Evolutionary conservation across 2,113 vertebrate species (phyloP), one percentile per base, ranked within the genome.

Genomic region (Amblyornis subalaris): DNA sequence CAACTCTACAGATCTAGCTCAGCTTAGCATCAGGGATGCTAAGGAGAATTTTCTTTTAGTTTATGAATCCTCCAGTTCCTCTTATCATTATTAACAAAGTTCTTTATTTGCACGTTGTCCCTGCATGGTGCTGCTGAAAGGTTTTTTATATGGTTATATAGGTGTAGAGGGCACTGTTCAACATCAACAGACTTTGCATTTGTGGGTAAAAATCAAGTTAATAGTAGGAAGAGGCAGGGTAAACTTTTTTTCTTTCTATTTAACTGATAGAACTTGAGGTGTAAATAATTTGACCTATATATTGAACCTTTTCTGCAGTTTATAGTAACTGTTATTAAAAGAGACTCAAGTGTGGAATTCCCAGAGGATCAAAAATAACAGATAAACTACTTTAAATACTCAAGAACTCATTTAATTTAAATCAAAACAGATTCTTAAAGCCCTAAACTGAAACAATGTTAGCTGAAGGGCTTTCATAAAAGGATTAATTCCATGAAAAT

Each of bases 391-490:
- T 86, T 94, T 50, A 61, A 86, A 85, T 84, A 67, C 31, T 40
- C 60, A 58, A 81, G 12, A 86, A 51, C 22, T 60, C 16, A 26
- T 93, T 93, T 88, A 83, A 83, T 71, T 84, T 89, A 87, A 93
- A 92, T 88, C n/a, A 84, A 80, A 90, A 31, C 15, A 48, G 25
- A 53, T 72, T 89, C 45, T 74, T 91, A 85, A 91, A 87, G 29
- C n/a, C 26, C 80, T 85, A 75, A 82, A 78, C 45, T 42, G 36
- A 93, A 87, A 90, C 40, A 90, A 78, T 84, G 28, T 90, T 90
- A 85, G 44, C 73, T 92, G 61, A 82, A 93, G 58, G 57, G 53
- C 40, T 92, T 95, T 91, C 31, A 28, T 87, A 85, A 91, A 85
- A 72, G 23, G 89, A 91, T 94, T 94, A 85, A 82, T 64, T 91